A percentile compares a stretch with the other conserved stretches of the same genome.
These are phyloP conservation scores for Leptoteleia sp. DNA, from an alignment of 1,140 invertebrate genomes.

Conservation along the genomic window DNA sequence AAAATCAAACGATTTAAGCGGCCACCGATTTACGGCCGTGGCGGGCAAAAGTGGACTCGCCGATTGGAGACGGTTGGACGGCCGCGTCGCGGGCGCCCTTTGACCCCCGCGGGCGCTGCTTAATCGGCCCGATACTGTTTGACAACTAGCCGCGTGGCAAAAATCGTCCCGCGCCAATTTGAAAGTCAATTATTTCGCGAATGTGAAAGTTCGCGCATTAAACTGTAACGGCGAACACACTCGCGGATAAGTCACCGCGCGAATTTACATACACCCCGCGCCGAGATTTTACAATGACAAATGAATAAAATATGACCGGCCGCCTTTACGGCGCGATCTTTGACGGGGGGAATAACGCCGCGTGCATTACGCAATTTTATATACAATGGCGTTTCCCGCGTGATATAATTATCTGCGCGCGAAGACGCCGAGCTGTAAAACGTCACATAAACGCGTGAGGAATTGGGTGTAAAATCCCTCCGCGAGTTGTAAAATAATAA, in stretches of 20 bases:
- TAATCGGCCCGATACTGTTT: too few species aligned
- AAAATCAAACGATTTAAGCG: too few species aligned
- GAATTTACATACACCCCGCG: conserved; percentile 29
- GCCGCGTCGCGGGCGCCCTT: too few species aligned
- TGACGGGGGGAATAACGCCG: too few species aligned
- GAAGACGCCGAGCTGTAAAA: conserved; percentile 35
- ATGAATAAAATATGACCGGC: conserved; percentile 39
- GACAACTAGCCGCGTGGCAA: conserved; percentile 5
- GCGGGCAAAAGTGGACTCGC: too few species aligned
- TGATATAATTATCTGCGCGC: conserved; percentile 39
- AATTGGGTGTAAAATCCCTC: conserved; percentile 38
- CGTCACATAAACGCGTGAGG: conserved; percentile 20
- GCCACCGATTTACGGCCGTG: too few species aligned
- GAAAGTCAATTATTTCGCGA: conserved; percentile 48
- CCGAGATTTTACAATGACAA: conserved; percentile 25
- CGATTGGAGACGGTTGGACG: too few species aligned
- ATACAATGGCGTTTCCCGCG: conserved; percentile 9
- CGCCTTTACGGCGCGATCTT: conserved; percentile 22
- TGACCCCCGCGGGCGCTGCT: too few species aligned
- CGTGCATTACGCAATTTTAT: too few species aligned
- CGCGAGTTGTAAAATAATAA: conserved; percentile 39
- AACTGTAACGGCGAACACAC: conserved; percentile 27
- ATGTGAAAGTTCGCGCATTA: conserved; percentile 42
- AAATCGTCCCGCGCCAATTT: conserved; percentile 17
- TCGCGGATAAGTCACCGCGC: conserved; percentile 22